Evolutionary conservation across 2,888 invertebrate genomes (phyloP).

Genomic region (Drosophila mettleri): DNA sequence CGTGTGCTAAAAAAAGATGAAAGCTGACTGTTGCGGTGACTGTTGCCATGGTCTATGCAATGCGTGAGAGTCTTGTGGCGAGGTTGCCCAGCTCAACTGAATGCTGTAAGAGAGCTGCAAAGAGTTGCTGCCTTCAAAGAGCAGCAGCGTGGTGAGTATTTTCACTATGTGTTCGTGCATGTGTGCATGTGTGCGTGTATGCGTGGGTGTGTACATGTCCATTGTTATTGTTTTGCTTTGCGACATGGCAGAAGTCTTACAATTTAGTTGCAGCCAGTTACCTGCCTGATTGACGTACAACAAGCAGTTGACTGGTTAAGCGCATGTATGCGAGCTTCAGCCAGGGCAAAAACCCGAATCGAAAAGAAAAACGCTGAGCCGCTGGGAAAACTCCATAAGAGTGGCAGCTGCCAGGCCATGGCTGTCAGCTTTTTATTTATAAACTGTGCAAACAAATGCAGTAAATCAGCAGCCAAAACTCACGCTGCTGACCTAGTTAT

Average conservation of each 20-base stretch:
- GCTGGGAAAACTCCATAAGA: slow-evolving; percentile 49
- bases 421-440: slow-evolving; percentile 73
- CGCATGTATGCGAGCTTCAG: slow-evolving; percentile 34
- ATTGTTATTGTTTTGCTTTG: slow-evolving; percentile 45
- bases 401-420: slow-evolving; percentile 54
- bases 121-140: slow-evolving; percentile 67
- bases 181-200: neutral
- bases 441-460: slow-evolving; percentile 76
- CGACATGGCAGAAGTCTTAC: slow-evolving; percentile 26
- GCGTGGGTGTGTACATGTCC: neutral
- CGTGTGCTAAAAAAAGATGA: slow-evolving; percentile 73
- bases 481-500: slow-evolving; percentile 45
- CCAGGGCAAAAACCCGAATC: slow-evolving; percentile 1
- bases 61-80: slow-evolving; percentile 56
- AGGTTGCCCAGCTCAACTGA: slow-evolving; percentile 36
- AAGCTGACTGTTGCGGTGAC: slow-evolving; percentile 47
- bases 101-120: slow-evolving; percentile 44
- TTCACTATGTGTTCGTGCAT: slow-evolving; percentile 8
- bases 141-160: slow-evolving; percentile 67
- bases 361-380: neutral
- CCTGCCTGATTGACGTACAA: slow-evolving; percentile 57
- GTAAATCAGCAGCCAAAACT: slow-evolving; percentile 59
- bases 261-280: slow-evolving; percentile 49
- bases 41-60: slow-evolving; percentile 56
- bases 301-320: slow-evolving; percentile 33